phyloP scores from a whole-genome alignment of 2,797 vertebrate species.

The Columba guinea region DNA sequence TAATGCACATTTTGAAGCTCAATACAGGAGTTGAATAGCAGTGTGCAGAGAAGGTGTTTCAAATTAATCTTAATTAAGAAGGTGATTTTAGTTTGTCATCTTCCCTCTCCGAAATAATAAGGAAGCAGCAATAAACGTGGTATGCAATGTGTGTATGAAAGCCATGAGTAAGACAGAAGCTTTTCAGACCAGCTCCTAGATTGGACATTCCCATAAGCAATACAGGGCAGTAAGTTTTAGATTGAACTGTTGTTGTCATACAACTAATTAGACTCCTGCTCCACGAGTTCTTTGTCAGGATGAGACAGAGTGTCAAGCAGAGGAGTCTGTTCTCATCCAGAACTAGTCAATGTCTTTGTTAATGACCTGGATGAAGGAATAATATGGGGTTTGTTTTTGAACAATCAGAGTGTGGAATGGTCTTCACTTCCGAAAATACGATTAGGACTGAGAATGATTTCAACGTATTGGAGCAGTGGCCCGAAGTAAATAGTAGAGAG shows the following conservation, averaged over 20 bases:
- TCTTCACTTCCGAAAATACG: background rate
- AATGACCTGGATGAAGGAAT: background rate
- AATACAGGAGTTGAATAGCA: background rate
- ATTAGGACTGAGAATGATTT: background rate
- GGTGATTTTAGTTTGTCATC: background rate
- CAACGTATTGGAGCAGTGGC: background rate
- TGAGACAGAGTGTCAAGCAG: background rate
- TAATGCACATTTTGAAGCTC: background rate
- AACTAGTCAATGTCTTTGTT: background rate
- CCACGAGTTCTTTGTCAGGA: background rate
- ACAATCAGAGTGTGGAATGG: background rate
- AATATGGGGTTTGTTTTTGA: background rate
- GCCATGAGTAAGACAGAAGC: background rate
- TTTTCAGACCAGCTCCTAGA: background rate
- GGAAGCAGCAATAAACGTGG: background rate
- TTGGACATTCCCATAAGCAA: background rate
- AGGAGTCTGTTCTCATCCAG: background rate
- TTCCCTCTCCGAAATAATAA: background rate
- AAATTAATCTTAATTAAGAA: background rate
- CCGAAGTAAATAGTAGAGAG: background rate
- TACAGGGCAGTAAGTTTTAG: background rate
- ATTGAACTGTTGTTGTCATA: fast-evolving
- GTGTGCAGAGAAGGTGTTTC: background rate
- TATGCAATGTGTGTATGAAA: background rate
- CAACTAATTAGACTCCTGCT: background rate